Evolutionary conservation across 2,888 invertebrate species (phyloP), one percentile per base, ranked within the genome.

Genomic region (Drosophila nigritarsus): DNA sequence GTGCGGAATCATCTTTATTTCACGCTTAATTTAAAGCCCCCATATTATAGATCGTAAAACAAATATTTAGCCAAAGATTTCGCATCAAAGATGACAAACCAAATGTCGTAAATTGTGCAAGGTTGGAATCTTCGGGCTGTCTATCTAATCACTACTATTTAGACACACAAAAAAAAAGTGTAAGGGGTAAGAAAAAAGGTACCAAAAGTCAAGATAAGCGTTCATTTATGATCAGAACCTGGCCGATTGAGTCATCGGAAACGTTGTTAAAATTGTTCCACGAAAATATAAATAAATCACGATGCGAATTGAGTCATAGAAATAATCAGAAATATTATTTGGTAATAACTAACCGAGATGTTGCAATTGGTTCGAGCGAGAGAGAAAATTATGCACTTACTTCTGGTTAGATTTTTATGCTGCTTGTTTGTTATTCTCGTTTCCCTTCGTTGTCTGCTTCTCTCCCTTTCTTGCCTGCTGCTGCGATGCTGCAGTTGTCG

Each of bases 21-120:
- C 40, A 40, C 15, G 29, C 27, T 45, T 48, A 48, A 69, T 76
- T 76, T 75, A 76, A 5, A 29, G 29, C 60, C 24, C 36, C 45
- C 27, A 42, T 27, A 15, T 36, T 29, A 29, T 29, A 29, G 32
- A 60, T 61, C 62, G 50, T 73, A 62, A 45, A 63, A n/a, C 45
- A 48, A 59, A 66, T 40, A 54, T 29, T 20, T 42, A 38, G 29
- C 34, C 58, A 53, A 50, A 72, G 56, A 77, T 64, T 30, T 34
- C 54, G 29, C 18, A 18, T 34, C 13, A 53, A 64, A 62, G 45
- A 56, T 61, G 9, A 51, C 24, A 29, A 53, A 34, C 45, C 20
- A 45, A 40, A 66, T 51, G 56, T 82, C 72, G 69, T 88, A 84
- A 84, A 90, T 84, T 85, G 73, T 73, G 83, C 86, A 88, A 82